Evolutionary conservation across 2,888 invertebrate species (phyloP).

Genomic region (Cataglyphis albicans): DNA sequence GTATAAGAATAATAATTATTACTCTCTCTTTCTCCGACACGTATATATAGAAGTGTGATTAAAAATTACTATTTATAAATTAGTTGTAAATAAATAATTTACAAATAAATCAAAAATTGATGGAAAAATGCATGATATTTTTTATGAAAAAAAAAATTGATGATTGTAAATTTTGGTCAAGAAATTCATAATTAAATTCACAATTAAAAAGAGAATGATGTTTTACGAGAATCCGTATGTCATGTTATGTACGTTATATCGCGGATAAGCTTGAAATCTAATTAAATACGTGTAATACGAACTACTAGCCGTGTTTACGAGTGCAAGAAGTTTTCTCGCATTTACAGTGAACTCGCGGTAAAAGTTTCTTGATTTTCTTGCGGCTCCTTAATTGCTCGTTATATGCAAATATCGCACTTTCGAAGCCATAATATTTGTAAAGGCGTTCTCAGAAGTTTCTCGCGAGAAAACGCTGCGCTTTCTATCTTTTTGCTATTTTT

Average conservation of each 20-base stretch:
- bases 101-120: neutral
- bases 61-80: neutral
- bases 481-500: neutral
- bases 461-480: constrained; percentile 24
- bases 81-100: neutral
- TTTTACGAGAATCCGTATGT: neutral
- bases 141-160: neutral
- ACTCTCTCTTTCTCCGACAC: no score
- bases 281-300: constrained; percentile 12
- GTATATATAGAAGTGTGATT: neutral
- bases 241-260: neutral
- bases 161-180: neutral
- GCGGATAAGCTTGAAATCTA: neutral
- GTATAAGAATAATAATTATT: neutral
- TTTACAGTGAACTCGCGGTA: constrained; percentile 16
- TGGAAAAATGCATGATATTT: neutral
- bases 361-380: constrained; percentile 38
- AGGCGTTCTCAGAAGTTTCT: constrained; percentile 16
- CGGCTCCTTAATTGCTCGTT: constrained; percentile 50
- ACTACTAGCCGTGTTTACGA: neutral
- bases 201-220: neutral
- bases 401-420: constrained; percentile 48
- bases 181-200: neutral
- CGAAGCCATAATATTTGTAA: constrained; percentile 20
- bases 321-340: constrained; percentile 26